Conservation (phyloP, 2,888 invertebrate genomes). For the Noctua janthina region DNA sequence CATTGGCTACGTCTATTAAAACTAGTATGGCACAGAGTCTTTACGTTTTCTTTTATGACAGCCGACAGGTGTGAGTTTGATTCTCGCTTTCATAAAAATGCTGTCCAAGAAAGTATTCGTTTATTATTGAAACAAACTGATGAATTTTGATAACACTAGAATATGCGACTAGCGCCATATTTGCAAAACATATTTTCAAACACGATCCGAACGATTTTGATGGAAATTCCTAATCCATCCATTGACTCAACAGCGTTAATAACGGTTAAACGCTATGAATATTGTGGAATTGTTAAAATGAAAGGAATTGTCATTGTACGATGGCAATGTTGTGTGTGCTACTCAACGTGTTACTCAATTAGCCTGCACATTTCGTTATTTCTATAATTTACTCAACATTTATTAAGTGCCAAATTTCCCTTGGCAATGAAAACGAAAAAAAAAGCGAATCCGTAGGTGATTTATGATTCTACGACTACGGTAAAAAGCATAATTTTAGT, state of each 20-base stretch:
- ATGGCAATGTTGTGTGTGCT: neutral
- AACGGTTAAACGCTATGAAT: too few relatives aligned
- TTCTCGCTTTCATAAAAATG: neutral
- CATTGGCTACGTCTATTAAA: neutral
- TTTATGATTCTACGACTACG: neutral
- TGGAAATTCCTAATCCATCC: neutral
- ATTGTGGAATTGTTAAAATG: neutral
- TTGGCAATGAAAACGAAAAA: neutral
- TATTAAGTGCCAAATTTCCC: neutral
- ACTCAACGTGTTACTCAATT: neutral
- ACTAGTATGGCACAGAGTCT: neutral
- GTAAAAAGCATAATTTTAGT: constrained; percentile 3
- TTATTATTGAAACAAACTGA: neutral
- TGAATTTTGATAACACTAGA: neutral
- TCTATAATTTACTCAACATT: neutral
- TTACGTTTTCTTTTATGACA: neutral
- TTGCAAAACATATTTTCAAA: neutral
- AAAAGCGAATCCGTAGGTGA: neutral
- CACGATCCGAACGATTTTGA: neutral
- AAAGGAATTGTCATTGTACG: neutral
- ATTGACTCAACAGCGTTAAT: neutral
- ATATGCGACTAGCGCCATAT: neutral
- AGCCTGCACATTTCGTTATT: neutral
- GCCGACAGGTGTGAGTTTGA: neutral
- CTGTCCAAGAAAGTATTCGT: neutral